Evolutionary conservation across 2,113 vertebrate genomes (phyloP).

Genomic region (Bolborhynchus lineola): DNA sequence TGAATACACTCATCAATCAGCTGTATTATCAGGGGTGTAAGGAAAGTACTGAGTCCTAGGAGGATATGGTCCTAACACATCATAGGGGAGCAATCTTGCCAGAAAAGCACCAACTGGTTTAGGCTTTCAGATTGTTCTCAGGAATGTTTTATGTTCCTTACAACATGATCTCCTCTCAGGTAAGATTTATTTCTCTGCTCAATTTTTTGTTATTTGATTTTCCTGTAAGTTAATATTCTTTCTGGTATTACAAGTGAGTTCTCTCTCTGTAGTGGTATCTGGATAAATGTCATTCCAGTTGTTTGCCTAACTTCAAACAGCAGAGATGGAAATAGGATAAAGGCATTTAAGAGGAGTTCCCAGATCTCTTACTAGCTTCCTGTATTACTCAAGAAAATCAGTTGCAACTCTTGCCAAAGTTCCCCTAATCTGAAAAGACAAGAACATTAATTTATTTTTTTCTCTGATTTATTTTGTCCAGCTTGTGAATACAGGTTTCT

Average conservation of each 20-base stretch:
- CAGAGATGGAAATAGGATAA: neutral
- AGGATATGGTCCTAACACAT: neutral
- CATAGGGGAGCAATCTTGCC: neutral
- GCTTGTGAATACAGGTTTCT: neutral
- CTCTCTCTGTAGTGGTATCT: neutral
- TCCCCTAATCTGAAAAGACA: neutral
- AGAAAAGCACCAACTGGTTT: neutral
- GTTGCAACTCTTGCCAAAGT: neutral
- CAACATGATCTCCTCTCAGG: neutral
- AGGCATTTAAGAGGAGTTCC: neutral
- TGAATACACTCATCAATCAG: neutral
- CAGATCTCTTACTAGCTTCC: neutral
- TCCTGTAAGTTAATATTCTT: neutral
- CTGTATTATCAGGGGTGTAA: neutral
- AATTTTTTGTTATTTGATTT: neutral
- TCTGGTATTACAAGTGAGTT: neutral
- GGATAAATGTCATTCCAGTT: neutral
- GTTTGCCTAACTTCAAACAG: neutral
- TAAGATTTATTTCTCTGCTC: neutral
- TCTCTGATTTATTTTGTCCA: neutral
- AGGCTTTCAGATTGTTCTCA: neutral
- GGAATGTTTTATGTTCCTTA: neutral
- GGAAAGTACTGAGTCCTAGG: neutral
- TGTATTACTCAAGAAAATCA: neutral
- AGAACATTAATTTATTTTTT: accelerated